Conservation (phyloP, 1,140 invertebrate genomes). For the Temnothorax nylanderi region DNA sequence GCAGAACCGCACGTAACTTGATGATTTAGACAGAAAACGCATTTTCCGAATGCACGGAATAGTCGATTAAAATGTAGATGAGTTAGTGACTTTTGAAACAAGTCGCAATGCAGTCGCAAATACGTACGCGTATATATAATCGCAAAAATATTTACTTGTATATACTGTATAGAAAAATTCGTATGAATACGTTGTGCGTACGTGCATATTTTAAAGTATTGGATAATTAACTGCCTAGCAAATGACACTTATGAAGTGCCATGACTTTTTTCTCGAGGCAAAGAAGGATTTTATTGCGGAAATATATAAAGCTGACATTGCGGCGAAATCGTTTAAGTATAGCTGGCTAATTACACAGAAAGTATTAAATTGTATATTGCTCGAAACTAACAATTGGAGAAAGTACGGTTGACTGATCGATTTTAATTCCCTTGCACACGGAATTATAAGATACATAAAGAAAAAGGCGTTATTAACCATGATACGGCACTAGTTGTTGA, state of each 20-base stretch:
- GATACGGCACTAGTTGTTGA: too few relatives aligned
- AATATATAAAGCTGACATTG: constrained; percentile 38
- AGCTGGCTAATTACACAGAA: constrained; percentile 39
- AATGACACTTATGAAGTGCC: neutral
- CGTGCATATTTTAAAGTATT: neutral
- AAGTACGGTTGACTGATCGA: too few relatives aligned
- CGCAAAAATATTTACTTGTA: neutral
- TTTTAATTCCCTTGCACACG: too few relatives aligned
- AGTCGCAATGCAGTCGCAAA: neutral
- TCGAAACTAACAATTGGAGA: neutral
- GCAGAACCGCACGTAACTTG: constrained; percentile 13
- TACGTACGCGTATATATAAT: neutral
- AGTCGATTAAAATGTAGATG: neutral
- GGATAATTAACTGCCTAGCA: neutral
- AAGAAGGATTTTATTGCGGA: constrained; percentile 47
- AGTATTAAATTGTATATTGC: neutral
- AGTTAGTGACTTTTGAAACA: neutral
- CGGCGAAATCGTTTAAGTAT: constrained; percentile 49
- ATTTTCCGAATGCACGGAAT: constrained; percentile 58
- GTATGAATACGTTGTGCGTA: neutral
- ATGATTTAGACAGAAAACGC: constrained; percentile 63
- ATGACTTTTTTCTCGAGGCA: constrained; percentile 22
- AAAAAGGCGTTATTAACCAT: too few relatives aligned
- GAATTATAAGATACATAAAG: too few relatives aligned
- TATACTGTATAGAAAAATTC: neutral